Base-by-base conservation (phyloP, 1,140 invertebrate species). In the Protaetia brevitarsis region DNA sequence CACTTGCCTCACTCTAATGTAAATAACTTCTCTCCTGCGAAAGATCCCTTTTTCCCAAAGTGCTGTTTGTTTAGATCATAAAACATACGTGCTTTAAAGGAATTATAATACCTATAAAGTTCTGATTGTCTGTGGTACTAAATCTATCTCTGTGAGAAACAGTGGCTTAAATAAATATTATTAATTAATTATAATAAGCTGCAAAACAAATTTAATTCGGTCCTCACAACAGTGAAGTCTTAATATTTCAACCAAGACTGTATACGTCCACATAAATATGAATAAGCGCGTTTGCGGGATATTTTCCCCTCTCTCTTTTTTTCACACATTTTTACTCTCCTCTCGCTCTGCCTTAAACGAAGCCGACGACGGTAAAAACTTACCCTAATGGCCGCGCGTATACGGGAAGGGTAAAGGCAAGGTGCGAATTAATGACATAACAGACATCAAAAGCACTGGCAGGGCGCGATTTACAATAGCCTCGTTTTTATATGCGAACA, bases 401-500 rank as follows among this genome's bases (percentile, higher is more conserved):
- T 31, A 13, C 57, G 16, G 23, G 57, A 28, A 28, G 23, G 26
- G 27, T 26, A 6, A 10, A 29, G 27, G 56, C 57, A 59, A 59
- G 57, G 57, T 59, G 57, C 23, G 57, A 59, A 59, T 59, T 59
- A 59, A 59, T 59, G 29, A 59, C 26, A 59, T 31, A 59, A 29
- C 23, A 59, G 29, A 59, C 41, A 21, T 51, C n/a, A 51, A 51
- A 51, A 51, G 19, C 41, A 23, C 41, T 51, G n/a, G 41, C 19
- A 28, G 57, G 57, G 57, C 57, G 57, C 57, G 57, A 59, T 59
- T 59, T 59, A 59, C 29, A 59, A 59, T 59, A 31, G 57, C 57
- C 29, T 59, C 57, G 11, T 59, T 59, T 59, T 59, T 59, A 51
- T 51, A 51, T 19, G 16, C 16, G 41, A 6, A n/a, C n/a, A n/a